Evolutionary conservation across 2,113 vertebrate genomes (phyloP).

Genomic region (Jacana jacana): DNA sequence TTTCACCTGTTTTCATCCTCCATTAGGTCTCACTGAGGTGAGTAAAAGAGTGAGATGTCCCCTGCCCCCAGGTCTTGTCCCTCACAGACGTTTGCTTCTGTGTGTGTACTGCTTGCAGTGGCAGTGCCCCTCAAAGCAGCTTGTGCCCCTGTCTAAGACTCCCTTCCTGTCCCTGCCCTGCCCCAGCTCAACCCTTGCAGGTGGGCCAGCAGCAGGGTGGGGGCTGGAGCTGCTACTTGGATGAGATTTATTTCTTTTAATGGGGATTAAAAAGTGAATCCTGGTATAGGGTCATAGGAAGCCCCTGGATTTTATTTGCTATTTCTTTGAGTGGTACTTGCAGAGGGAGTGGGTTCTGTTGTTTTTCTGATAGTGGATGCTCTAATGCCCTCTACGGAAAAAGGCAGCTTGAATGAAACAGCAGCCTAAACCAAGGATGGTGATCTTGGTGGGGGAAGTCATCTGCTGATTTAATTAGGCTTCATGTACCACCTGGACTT

Average conservation of each 20-base stretch:
- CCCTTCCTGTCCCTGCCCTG: neutral
- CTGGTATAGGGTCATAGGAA: neutral
- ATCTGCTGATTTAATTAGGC: neutral
- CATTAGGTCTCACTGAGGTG: neutral
- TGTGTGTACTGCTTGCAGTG: neutral
- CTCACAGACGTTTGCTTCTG: rapidly evolving
- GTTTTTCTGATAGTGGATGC: neutral
- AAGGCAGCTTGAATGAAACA: neutral
- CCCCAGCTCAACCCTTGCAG: neutral
- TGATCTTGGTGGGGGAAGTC: neutral
- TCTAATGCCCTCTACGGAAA: neutral
- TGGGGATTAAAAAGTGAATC: neutral
- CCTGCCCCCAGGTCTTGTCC: neutral
- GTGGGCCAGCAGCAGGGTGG: neutral
- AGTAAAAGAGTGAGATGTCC: neutral
- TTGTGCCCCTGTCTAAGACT: neutral
- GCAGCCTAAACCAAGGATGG: neutral
- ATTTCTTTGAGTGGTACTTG: neutral
- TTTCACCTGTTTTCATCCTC: neutral
- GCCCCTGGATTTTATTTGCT: neutral
- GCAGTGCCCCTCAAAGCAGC: neutral
- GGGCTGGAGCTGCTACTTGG: neutral
- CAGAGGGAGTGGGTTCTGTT: neutral
- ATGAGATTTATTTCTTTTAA: neutral
- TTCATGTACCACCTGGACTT: neutral